Evolutionary conservation across 2,888 invertebrate genomes (phyloP).

Genomic region (Conops quadrifasciatus): DNA sequence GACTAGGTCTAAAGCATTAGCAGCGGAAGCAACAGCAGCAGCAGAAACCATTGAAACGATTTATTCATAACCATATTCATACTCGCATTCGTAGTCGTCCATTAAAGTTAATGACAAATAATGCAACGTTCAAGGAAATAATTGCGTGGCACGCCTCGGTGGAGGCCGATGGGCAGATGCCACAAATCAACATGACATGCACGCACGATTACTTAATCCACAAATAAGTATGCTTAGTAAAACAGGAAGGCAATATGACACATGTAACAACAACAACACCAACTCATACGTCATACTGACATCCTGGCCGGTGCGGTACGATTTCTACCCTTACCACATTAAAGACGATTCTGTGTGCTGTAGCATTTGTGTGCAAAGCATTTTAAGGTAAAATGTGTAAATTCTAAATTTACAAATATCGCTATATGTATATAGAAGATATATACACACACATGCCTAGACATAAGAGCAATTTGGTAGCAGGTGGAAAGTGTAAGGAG

Average conservation of each 20-base stretch:
- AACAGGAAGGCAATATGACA: slow-evolving; percentile 8
- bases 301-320: background rate
- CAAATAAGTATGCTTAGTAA: slow-evolving; percentile 32
- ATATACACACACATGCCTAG: background rate
- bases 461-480: no score
- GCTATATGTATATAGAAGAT: background rate
- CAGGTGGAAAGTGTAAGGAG: background rate
- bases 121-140: slow-evolving; percentile 17
- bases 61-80: no score
- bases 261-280: slow-evolving; percentile 25
- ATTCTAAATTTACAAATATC: slow-evolving; percentile 36
- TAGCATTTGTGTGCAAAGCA: no score
- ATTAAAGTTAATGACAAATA: slow-evolving; percentile 7
- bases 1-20: no score
- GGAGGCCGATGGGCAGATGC: slow-evolving; percentile 17
- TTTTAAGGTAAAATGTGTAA: slow-evolving; percentile 56
- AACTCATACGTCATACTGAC: slow-evolving; percentile 23
- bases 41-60: background rate
- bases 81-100: background rate
- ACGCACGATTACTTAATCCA: slow-evolving; percentile 42
- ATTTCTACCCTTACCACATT: background rate
- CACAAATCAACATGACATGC: slow-evolving; percentile 40
- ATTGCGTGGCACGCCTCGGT: slow-evolving; percentile 17
- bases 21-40: slow-evolving; percentile 7
- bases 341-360: background rate